A percentile compares a stretch with the other conserved stretches of the same genome.
These are phyloP conservation scores for Polyommatus iphigenia DNA, from an alignment of 2,888 invertebrate species.

Conservation along the genomic window DNA sequence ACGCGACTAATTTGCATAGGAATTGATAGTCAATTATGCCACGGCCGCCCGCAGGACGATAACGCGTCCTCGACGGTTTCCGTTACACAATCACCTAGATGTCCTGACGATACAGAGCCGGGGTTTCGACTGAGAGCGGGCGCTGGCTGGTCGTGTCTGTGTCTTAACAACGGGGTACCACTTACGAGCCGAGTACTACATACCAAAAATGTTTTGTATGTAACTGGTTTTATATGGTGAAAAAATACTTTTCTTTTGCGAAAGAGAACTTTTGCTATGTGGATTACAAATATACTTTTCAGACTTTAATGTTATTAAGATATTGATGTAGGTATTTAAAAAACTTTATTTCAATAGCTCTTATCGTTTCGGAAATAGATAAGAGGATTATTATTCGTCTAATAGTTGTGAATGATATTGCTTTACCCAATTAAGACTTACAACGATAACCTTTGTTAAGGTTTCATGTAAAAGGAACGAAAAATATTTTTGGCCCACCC, in stretches of 20 bases:
- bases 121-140: constrained; percentile 66
- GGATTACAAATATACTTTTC: background rate
- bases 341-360: background rate
- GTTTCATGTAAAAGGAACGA: background rate
- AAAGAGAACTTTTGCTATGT: no score
- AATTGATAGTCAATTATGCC: constrained; percentile 75
- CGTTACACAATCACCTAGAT: constrained; percentile 48
- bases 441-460: background rate
- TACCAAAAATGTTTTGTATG: constrained; percentile 13
- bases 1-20: constrained; percentile 66
- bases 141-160: constrained; percentile 74
- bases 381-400: background rate
- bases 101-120: constrained; percentile 68
- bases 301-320: background rate
- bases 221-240: background rate
- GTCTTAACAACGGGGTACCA: constrained; percentile 67
- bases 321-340: background rate
- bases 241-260: background rate
- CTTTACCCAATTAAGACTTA: background rate
- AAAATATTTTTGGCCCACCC: background rate
- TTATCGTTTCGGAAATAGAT: background rate
- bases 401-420: background rate
- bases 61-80: constrained; percentile 69
- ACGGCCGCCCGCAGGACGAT: constrained; percentile 76
- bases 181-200: constrained; percentile 43